Conservation (phyloP, 2,113 vertebrate species). For the Calyptomena viridis region DNA sequence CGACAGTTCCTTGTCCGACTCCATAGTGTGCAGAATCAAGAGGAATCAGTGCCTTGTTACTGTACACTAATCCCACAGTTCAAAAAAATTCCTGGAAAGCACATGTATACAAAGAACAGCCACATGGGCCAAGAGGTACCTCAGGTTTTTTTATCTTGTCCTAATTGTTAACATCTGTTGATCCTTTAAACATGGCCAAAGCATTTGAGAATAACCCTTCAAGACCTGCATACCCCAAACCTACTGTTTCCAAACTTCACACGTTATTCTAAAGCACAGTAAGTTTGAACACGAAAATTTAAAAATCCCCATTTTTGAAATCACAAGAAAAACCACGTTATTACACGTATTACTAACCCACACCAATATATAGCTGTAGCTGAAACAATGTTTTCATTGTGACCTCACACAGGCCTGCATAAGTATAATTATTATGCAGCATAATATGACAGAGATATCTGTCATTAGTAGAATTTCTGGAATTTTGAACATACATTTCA, state of each 20-base stretch:
- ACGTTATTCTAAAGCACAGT: not conserved
- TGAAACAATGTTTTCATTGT: slow-evolving; percentile 10
- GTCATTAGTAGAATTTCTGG: slow-evolving; percentile 64
- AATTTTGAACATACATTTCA: slow-evolving; percentile 69
- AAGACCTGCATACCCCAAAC: not conserved
- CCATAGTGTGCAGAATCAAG: not conserved
- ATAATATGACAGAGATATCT: slow-evolving; percentile 59
- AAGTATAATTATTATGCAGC: slow-evolving; percentile 57
- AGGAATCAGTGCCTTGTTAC: not conserved
- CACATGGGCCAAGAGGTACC: not conserved
- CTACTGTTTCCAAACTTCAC: not conserved
- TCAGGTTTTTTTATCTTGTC: not conserved
- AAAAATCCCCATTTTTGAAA: not conserved
- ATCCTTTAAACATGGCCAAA: not conserved
- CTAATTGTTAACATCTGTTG: not conserved
- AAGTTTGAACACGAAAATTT: not conserved
- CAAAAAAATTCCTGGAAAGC: not conserved
- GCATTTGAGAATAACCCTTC: not conserved
- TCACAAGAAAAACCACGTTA: not conserved
- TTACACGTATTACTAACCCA: not conserved
- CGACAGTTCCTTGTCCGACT: slow-evolving; percentile 34
- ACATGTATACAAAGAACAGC: not conserved
- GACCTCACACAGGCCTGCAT: not conserved
- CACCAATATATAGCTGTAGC: not conserved
- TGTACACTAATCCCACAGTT: not conserved